Base-by-base conservation (phyloP, 2,888 invertebrate species). In the Mantis religiosa region DNA sequence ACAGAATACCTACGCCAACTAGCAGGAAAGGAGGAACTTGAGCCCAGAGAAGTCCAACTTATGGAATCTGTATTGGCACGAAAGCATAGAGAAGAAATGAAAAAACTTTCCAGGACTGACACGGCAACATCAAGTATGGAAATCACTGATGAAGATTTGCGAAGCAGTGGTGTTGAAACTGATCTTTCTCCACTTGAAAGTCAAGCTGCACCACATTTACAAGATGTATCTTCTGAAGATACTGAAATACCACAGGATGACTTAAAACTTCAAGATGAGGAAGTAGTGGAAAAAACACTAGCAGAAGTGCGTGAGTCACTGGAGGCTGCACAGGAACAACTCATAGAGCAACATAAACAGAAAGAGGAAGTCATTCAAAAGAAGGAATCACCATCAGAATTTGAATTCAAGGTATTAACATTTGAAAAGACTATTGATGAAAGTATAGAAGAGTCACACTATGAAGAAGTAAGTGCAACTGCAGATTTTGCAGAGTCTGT, bases 381-480 rank as follows among this genome's bases (percentile, higher is more conserved):
- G 14, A 96, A 96, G 91, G 96, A 96, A 91, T 96, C 96, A 0
- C 96, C 96, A 6, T 96, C 96, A 2, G 96, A 96, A 92, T 96
- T 96, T 91, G 96, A 96, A 92, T 96, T 96, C 89, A 96, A 95
- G 92, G 93, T 95, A 3, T 83, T 91, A 85, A 89, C 91, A n/a
- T 89, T 91, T 54, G 91, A 91, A 88, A 91, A 91, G 28, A 91
- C 88, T 87, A 88, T 91, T 84, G 91, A 91, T 88, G 91, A 91
- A 87, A 91, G 90, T 25, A 91, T 91, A 83, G 91, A 91, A 90
- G 91, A 92, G 90, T 90, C 90, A 28, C 90, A 90, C 89, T 88
- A 88, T 84, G 91, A 91, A 85, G 90, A 90, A 34, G 88, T 82
- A 14, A 88, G 89, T 85, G 90, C 89, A 14, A 87, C 89, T 41